These are phyloP conservation scores for Sterna hirundo DNA, from an alignment of 2,113 vertebrate species.

Conservation along the genomic window DNA sequence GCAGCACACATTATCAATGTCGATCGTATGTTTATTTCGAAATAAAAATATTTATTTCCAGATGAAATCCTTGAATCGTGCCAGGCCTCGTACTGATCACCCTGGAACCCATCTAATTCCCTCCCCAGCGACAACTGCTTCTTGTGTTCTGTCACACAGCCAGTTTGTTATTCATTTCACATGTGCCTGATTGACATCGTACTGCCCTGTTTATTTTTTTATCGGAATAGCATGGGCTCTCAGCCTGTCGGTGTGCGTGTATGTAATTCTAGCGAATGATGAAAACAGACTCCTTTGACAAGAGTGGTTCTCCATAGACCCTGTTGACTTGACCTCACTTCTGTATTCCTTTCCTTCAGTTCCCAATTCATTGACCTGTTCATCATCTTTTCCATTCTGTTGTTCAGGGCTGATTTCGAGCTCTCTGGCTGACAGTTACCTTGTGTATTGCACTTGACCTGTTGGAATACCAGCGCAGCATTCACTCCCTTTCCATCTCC, in stretches of 20 bases:
- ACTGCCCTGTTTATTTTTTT: constrained; percentile 25
- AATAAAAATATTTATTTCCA: constrained; percentile 63
- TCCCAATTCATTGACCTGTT: background rate
- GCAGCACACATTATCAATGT: constrained; percentile 54
- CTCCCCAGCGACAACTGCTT: background rate
- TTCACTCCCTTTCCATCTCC: background rate
- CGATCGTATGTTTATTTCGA: constrained; percentile 32
- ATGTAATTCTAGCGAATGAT: background rate
- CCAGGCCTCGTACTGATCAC: constrained; percentile 34
- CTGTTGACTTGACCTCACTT: background rate
- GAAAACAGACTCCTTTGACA: background rate
- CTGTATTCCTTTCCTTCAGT: background rate
- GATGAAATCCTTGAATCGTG: background rate
- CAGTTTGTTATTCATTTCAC: constrained; percentile 44
- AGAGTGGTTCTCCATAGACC: background rate
- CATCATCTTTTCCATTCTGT: background rate
- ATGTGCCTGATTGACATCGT: constrained; percentile 27
- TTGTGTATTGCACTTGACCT: background rate
- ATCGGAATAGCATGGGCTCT: background rate
- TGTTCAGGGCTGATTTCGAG: background rate
- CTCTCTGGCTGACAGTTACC: background rate
- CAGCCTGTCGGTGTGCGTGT: background rate
- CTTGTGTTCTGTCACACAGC: constrained; percentile 34
- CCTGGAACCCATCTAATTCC: constrained; percentile 39
- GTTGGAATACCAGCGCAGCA: background rate